phyloP scores from a whole-genome alignment of 2,888 invertebrate species.

The Mystacides longicornis region DNA sequence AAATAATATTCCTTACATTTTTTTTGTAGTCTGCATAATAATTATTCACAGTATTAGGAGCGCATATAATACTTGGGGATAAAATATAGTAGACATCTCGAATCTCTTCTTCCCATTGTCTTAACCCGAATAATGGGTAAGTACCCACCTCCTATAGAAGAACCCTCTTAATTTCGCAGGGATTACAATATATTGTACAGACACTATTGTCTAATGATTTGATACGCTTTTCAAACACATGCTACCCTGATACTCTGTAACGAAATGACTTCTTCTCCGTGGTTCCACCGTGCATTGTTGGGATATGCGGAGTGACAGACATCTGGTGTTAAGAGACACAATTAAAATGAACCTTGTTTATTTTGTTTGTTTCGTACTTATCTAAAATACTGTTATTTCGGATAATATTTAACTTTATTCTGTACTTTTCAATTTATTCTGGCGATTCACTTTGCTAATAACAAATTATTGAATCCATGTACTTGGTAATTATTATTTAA shows the following conservation, averaged over 20 bases:
- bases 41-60: background rate
- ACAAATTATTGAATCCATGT: too few species aligned
- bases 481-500: too few species aligned
- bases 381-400: too few species aligned
- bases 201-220: slow-evolving; percentile 12
- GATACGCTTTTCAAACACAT: slow-evolving; percentile 13
- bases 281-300: too few species aligned
- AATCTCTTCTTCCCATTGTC: slow-evolving; percentile 16
- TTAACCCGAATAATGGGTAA: slow-evolving; percentile 9
- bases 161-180: slow-evolving; percentile 11
- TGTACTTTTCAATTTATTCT: too few species aligned
- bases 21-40: background rate
- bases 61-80: background rate
- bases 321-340: too few species aligned
- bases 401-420: too few species aligned
- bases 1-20: background rate
- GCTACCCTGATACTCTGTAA: slow-evolving; percentile 11
- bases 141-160: background rate
- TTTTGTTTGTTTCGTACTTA: too few species aligned
- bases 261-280: background rate
- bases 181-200: background rate
- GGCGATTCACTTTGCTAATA: too few species aligned
- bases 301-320: too few species aligned
- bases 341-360: too few species aligned
- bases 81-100: slow-evolving; percentile 7